Evolutionary conservation across 2,797 vertebrate species (phyloP), one percentile per base, ranked within the genome.

Genomic region (Gadopsis marmoratus): DNA sequence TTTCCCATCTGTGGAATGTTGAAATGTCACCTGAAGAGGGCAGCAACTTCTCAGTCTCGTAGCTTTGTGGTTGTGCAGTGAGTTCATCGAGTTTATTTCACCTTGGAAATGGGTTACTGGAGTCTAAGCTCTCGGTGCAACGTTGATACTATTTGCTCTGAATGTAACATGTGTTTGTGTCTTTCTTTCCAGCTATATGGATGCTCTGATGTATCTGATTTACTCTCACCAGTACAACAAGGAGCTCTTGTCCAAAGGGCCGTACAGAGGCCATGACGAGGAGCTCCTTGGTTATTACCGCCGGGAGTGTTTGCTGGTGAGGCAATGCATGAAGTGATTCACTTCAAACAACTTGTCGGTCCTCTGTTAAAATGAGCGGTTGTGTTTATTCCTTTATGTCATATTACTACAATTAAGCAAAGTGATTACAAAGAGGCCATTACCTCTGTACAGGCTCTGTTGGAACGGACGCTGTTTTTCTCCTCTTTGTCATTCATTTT

Each of bases 221-320:
- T 98, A 96, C 92, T 95, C 97, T 58, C 96, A 97, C 92, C 98
- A 98, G 94, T 98, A 96, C 94, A 99, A 99, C 94, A 98, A 96
- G 93, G 98, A 98, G 89, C 97, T 99, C 60, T 84, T 98, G 89
- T 94, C 94, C 11, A 98, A 97, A 94, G 98, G 98, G 50, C 95
- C 91, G 0, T 98, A 97, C 94, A 94, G 97, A 90, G 98, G 98
- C 41, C 98, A 98, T 2, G 95, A 97, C 5, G 96, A 97, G 76
- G 96, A 97, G 79, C 86, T 99, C 51, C 94, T 99, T 19, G 96
- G 96, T 43, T 95, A 97, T 94, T 98, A 98, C 93, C 96, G 98
- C 78, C 95, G 98, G 84, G 96, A 98, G 91, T 99, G 98, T 93
- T 95, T 99, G 91, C 96, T 99, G 91, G 98, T 99, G 96, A 98